Percentiles rank a stretch among this genome's conserved stretches.
Evolutionary conservation across 2,888 invertebrate species (phyloP).

Genomic region (Macrosiphum euphorbiae): DNA sequence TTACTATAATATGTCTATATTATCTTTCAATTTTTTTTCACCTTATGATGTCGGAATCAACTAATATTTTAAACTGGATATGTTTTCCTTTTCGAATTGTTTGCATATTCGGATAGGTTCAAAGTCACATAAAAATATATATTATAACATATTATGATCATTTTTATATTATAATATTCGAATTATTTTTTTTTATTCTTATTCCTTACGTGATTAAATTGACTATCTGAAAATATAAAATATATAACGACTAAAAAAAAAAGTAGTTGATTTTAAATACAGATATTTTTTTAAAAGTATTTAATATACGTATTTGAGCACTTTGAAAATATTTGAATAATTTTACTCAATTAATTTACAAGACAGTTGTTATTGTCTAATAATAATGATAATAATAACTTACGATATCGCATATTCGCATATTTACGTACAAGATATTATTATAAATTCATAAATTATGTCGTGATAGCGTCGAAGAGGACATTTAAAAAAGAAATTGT

Average conservation of each 20-base stretch:
- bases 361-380: no score
- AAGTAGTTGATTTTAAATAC: no score
- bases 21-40: not conserved
- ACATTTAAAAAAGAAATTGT: no score
- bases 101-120: not conserved
- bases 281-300: no score
- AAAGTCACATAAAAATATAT: not conserved
- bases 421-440: not conserved
- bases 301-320: no score
- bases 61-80: no score
- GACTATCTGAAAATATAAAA: not conserved
- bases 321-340: not conserved
- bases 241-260: not conserved
- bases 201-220: not conserved
- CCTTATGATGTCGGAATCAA: no score
- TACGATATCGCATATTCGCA: no score
- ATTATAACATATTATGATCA: not conserved
- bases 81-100: not conserved
- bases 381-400: no score
- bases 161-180: not conserved
- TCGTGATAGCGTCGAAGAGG: no score
- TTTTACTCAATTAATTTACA: no score
- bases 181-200: not conserved
- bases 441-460: not conserved
- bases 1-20: no score